Evolutionary conservation across 2,888 invertebrate genomes (phyloP), one percentile per base, ranked within the genome.

Genomic region (Drosophila villosipedis): DNA sequence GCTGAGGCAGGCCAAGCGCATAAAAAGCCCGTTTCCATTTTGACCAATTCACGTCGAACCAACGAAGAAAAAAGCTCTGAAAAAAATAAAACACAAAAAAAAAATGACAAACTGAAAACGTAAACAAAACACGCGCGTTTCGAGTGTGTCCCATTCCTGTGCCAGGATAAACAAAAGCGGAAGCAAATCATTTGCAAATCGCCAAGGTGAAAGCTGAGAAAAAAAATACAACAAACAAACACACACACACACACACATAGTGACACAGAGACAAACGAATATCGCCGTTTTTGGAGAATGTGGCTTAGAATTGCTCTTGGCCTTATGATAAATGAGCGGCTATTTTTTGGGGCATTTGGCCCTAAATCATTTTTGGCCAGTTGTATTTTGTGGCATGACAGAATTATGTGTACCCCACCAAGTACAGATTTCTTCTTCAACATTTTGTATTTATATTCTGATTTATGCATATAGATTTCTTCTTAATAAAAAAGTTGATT

Each of bases 321-420:
- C 78, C 78, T 73, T 78, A 73, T 87, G 88, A 84, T 84, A 87
- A 84, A 83, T 84, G 84, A 79, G 71, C 66, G 82, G 68, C 82
- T 64, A 66, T 47, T 47, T 28, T 57, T 14, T 66, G 52, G 59
- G 61, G 66, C 74, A 81, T 43, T 64, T 68, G 55, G 80, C 72
- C 70, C 77, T 88, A 88, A 83, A 83, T 83, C 85, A 83, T 74
- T 65, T 66, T 68, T 63, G 31, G 25, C 41, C 52, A 57, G 59
- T 54, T 68, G 60, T 74, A 68, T 69, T 78, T 59, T 64, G 28
- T 30, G 19, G 12, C 47, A 37, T 4, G 37, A 39, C 37, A 57
- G 57, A 39, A 57, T 39, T 39, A n/a, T 30, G n/a, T 30, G 30
- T 9, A 28, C 19, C n/a, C 16, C 14, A 57, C 37, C 3, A 55